Base-by-base conservation (phyloP, 2,888 invertebrate genomes). In the Conomelus anceps region DNA sequence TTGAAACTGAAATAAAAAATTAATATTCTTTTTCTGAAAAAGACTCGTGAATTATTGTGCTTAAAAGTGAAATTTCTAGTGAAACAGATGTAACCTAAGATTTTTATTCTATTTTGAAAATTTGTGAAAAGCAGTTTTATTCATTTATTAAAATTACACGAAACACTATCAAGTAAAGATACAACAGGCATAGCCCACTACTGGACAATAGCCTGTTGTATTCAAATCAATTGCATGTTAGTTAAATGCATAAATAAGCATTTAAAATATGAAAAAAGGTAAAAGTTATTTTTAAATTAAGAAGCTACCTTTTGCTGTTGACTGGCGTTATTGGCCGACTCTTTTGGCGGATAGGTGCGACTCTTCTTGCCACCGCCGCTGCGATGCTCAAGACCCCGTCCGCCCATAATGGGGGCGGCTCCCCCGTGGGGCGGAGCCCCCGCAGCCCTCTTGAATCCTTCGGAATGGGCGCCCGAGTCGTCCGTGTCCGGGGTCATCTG, bases 401-500 rank as follows among this genome's bases (percentile, higher is more conserved):
- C 94, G 22, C 95, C 95, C 95, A 95, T 95, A 85, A 95, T 94
- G 3, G 95, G 95, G 17, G 89, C 86, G 20, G 22, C 23, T 13
- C 26, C 24, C 4, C 11, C 23, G n/a, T n/a, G n/a, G n/a, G n/a
- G n/a, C 3, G 86, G 86, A 4, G 22, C 86, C n/a, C 23, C 23
- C n/a, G 88, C 89, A 0, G 94, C 94, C 85, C 95, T 93, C 92
- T 95, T 95, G 91, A 95, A 95, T 20, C 91, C 91, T 90, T 91
- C 91, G 0, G 95, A 94, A 34, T 92, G 91, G 26, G 93, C 93
- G n/a, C 22, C 94, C 0, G 95, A 95, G 93, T 96, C 96, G 92
- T 97, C 96, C 3, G 96, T 96, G 93, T 97, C 97, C 6, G 96
- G 96, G 86, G 96, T 96, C 91, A 91, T 91, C 91, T 95, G 95